Evolutionary conservation across 2,113 vertebrate genomes (phyloP).

Genomic region (Menura novaehollandiae): DNA sequence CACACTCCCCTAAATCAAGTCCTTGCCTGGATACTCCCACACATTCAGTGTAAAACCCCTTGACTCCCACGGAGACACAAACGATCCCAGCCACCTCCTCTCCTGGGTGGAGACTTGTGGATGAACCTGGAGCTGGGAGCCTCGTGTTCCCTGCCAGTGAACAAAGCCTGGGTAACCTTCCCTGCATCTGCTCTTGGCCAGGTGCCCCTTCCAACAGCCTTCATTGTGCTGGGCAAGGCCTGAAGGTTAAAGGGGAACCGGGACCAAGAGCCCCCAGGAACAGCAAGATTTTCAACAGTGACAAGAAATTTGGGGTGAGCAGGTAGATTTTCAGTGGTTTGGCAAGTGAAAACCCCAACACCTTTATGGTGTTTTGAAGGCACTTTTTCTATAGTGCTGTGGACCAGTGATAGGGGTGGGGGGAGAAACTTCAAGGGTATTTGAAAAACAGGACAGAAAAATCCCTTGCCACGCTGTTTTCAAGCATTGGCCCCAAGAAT

Average conservation of each 20-base stretch:
- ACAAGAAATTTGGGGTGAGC: not conserved
- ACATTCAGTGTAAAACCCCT: accelerated
- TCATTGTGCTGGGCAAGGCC: not conserved
- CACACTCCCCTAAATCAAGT: not conserved
- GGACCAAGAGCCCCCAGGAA: not conserved
- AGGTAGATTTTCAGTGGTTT: not conserved
- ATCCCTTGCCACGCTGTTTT: not conserved
- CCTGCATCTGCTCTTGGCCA: not conserved
- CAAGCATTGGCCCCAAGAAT: not conserved
- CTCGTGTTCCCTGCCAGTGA: not conserved
- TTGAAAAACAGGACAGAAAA: not conserved
- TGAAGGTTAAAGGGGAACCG: not conserved
- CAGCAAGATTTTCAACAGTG: not conserved
- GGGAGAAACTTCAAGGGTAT: not conserved
- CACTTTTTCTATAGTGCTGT: not conserved
- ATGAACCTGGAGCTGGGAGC: not conserved
- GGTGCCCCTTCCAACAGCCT: not conserved
- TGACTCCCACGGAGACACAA: not conserved
- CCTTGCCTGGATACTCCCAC: not conserved
- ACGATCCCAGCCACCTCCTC: not conserved
- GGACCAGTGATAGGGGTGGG: not conserved
- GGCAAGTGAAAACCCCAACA: not conserved
- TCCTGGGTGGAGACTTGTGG: not conserved
- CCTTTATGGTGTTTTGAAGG: not conserved
- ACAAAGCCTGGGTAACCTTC: not conserved